Evolutionary conservation across 1,140 invertebrate genomes (phyloP), one percentile per base, ranked within the genome.

Genomic region (Meloidogyne chitwoodi): DNA sequence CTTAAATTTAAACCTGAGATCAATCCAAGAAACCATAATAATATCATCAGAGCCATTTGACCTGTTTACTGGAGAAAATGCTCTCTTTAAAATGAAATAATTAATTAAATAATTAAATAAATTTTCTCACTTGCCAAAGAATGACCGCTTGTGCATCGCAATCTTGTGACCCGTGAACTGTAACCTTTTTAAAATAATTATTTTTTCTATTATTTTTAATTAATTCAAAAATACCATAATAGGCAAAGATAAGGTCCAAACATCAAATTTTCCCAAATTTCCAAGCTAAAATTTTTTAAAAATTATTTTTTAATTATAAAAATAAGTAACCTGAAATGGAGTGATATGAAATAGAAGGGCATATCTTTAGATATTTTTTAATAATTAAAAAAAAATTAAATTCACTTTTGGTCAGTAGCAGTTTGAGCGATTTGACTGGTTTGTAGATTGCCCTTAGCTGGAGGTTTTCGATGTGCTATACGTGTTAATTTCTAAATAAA

Each of bases 91-190:
- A 16, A 63, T 8, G 10, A 38, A 38, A 38, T 19, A 63, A 8
- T n/a, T n/a, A n/a, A 31, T 56, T 26, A 38, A 64, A 63, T n/a
- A 66, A 66, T 16, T 66, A 14, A 38, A 19, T 19, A 24, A 19
- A 8, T 41, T 67, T 41, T 6, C 2, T n/a, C 14, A 64, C 71
- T 24, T 86, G 86, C 85, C 85, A 86, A 19, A 86, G 75, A 69
- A 86, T 86, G 3, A 85, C 84, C 4, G 80, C 86, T 65, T 86
- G 85, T 2, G 85, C 86, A 71, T 87, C 86, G 66, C 85, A 87
- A 65, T 86, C 85, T 77, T 86, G 85, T 6, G 85, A 86, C 0
- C 85, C 85, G 67, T 86, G 85, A 0, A 86, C 85, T 12, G 85
- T 86, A 5, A 73, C 71, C 71, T 67, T 27, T 65, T 12, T 12